Percentiles rank a stretch among this genome's conserved stretches.
Evolutionary conservation across 2,888 invertebrate genomes (phyloP).

Genomic region (Crepidodera aurea): DNA sequence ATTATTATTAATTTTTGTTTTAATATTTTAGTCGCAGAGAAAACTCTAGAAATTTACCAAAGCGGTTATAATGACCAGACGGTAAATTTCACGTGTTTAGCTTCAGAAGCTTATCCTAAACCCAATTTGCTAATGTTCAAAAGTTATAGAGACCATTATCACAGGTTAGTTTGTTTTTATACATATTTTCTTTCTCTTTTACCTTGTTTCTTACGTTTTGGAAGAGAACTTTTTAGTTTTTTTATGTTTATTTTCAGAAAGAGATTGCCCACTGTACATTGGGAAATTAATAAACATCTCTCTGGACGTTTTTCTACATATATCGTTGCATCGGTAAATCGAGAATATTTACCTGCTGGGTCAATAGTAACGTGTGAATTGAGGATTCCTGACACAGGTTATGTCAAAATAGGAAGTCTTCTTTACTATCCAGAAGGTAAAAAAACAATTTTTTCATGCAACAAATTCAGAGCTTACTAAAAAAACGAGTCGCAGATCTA

Average conservation of each 20-base stretch:
- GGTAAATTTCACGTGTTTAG: conserved; percentile 61
- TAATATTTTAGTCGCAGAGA: conserved; percentile 59
- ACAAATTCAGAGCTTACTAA: not conserved
- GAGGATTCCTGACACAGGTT: conserved; percentile 59
- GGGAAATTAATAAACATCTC: conserved; percentile 54
- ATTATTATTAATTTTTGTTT: too few species aligned
- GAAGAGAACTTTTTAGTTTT: too few species aligned
- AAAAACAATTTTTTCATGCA: not conserved
- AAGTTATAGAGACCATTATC: conserved; percentile 50
- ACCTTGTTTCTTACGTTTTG: too few species aligned
- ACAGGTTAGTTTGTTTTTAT: conserved; percentile 50
- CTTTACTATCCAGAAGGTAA: conserved; percentile 57
- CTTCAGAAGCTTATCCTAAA: conserved; percentile 60
- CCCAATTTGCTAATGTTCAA: conserved; percentile 59
- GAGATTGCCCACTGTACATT: conserved; percentile 55
- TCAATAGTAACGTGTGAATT: conserved; percentile 59
- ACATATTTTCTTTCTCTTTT: not conserved
- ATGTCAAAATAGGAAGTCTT: conserved; percentile 57
- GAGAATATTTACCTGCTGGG: conserved; percentile 52
- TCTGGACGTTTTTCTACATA: conserved; percentile 54
- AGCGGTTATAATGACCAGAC: conserved; percentile 52
- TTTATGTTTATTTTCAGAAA: too few species aligned
- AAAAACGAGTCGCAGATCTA: not conserved
- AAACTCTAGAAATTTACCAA: conserved; percentile 49
- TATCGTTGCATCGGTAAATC: conserved; percentile 51